Evolutionary conservation across 2,113 vertebrate genomes (phyloP).

Genomic region (Sarotherodon lohbergeri): DNA sequence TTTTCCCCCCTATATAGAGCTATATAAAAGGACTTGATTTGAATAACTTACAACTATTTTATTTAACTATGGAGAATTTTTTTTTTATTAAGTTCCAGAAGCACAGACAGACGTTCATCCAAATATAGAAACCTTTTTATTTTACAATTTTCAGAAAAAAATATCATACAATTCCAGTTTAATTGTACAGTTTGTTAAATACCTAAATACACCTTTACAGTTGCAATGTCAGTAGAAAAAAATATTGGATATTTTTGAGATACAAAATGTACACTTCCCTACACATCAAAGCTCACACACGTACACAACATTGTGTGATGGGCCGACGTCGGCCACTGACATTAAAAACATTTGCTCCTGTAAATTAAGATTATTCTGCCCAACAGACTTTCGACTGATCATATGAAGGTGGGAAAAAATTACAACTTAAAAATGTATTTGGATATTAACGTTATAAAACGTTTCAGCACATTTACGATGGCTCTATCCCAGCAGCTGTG

Average conservation of each 20-base stretch:
- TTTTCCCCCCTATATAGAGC: background rate
- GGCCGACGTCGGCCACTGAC: background rate
- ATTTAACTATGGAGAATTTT: rapidly evolving
- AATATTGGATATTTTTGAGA: constrained; percentile 51
- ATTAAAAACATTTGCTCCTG: constrained; percentile 35
- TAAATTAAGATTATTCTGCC: constrained; percentile 20
- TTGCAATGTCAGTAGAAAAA: constrained; percentile 68
- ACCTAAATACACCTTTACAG: constrained; percentile 73
- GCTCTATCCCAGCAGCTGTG: background rate
- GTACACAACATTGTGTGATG: background rate
- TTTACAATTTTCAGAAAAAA: constrained; percentile 69
- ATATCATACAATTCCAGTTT: constrained; percentile 70
- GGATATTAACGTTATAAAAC: background rate
- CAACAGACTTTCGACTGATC: background rate
- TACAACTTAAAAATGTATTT: background rate
- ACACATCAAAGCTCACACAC: constrained; percentile 6
- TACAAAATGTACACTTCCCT: constrained; percentile 62
- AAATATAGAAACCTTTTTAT: constrained; percentile 74
- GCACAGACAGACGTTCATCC: constrained; percentile 19
- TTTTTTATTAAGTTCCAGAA: background rate
- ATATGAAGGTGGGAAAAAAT: background rate
- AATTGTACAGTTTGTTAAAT: constrained; percentile 66
- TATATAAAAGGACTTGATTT: background rate
- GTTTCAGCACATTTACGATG: background rate
- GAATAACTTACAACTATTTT: background rate